Evolutionary conservation across 2,797 vertebrate species (phyloP).

Genomic region (Cirrhinus molitorella): DNA sequence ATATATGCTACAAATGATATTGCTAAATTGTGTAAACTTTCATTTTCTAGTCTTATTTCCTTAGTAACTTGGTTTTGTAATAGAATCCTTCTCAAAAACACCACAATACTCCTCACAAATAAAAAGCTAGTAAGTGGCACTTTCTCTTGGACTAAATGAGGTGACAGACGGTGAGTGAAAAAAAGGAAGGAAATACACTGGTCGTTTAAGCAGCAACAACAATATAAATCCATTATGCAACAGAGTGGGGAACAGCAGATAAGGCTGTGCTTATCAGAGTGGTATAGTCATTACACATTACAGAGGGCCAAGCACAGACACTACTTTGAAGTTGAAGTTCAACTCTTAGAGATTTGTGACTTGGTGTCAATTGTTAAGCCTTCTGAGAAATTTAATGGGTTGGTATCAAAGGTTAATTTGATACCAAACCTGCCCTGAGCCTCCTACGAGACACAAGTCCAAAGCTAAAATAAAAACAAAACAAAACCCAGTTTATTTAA

Average conservation of each 20-base stretch:
- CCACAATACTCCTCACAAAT: neutral
- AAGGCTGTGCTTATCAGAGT: constrained; percentile 43
- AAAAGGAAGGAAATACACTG: constrained; percentile 9
- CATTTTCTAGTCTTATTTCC: no score
- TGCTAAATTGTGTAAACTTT: neutral
- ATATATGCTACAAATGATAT: neutral
- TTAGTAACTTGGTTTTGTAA: no score
- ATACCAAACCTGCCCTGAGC: neutral
- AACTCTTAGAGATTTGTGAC: constrained; percentile 36
- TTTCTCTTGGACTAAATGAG: neutral
- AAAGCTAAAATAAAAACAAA: neutral
- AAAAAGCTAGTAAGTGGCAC: neutral
- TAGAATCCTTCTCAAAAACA: neutral
- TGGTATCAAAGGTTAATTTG: constrained; percentile 32
- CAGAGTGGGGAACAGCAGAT: constrained; percentile 37
- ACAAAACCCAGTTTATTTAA: no score
- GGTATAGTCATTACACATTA: constrained; percentile 34
- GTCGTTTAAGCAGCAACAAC: constrained; percentile 22
- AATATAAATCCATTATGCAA: constrained; percentile 49
- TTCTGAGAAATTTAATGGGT: neutral
- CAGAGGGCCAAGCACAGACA: constrained; percentile 7
- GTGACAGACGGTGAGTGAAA: neutral
- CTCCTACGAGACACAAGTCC: constrained; percentile 25
- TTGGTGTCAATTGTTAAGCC: constrained; percentile 57
- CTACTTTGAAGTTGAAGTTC: constrained; percentile 55